Base-by-base conservation (phyloP, 2,797 vertebrate genomes). In the Chrysocyon brachyurus region DNA sequence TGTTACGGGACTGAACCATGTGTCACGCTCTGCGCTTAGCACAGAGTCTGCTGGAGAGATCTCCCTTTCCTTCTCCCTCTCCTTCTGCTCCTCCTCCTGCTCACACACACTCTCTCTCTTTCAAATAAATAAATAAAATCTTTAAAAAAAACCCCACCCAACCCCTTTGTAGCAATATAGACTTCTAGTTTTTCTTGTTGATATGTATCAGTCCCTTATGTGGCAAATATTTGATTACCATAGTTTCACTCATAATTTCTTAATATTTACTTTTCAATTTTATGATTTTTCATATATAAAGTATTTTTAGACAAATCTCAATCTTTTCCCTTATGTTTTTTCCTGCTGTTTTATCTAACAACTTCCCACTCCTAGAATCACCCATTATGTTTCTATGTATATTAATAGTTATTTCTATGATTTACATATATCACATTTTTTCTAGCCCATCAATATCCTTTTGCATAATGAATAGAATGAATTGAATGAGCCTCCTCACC, bases 251-350 rank as follows among this genome's bases (percentile, higher is more conserved):
- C n/a, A 52, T 59, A 54, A 33, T 61, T 82, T 87, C 68, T 91
- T 75, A 59, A 73, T 21, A 63, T 36, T 63, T 91, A 33, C 12
- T 26, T 79, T 88, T 61, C 56, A 87, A 87, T 59, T 54, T 94
- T 90, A 56, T 70, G 21, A 59, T 52, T 94, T 93, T 90, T 61
- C 16, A 87, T 33, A 21, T 12, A 84, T 64, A 56, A 68, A 73
- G 36, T 81, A 81, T 57, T 77, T 90, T 92, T 56, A 84, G 61
- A 56, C 31, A 83, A 63, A 83, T 87, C 52, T 87, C 22, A 54
- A 3, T 91, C 52, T 83, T 96, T 82, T 86, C 31, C 66, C 81
- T 56, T 75, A 28, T 88, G 22, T 26, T 87, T 83, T 68, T 87
- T 95, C 11, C 61, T 46, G 21, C 54, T 70, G 22, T 49, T 86